phyloP scores from a whole-genome alignment of 2,797 vertebrate genomes.

The Okamejei kenojei region DNA sequence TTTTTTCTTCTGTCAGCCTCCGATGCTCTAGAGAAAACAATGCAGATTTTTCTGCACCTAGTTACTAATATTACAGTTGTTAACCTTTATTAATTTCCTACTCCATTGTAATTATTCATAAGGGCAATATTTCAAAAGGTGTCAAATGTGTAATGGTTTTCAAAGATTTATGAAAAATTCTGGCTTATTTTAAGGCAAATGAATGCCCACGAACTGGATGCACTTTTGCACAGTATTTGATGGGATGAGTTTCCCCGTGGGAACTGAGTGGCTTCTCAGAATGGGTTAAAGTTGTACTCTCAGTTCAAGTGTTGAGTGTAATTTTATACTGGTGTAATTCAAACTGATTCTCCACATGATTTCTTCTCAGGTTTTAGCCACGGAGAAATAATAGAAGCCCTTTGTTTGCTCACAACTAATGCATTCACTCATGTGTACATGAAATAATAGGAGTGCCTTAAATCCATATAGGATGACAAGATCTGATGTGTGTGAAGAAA shows the following conservation, averaged over 20 bases:
- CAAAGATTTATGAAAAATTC: background rate
- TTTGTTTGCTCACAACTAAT: slow-evolving; percentile 14
- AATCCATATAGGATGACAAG: background rate
- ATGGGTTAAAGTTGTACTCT: slow-evolving; percentile 7
- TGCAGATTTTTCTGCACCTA: background rate
- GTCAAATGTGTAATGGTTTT: background rate
- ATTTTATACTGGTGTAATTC: slow-evolving; percentile 7
- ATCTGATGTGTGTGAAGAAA: background rate
- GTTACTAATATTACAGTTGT: background rate
- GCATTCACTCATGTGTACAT: background rate
- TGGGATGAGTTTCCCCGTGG: background rate
- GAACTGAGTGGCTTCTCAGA: background rate
- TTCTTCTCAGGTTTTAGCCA: background rate
- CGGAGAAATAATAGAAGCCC: background rate
- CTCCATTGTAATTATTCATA: background rate
- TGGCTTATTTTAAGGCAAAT: background rate
- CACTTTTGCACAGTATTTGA: background rate
- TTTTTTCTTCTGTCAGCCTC: too few species aligned
- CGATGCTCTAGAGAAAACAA: too few species aligned
- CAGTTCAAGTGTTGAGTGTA: background rate
- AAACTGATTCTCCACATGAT: background rate
- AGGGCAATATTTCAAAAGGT: background rate
- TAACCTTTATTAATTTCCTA: background rate
- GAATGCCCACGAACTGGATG: background rate
- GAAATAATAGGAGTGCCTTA: slow-evolving; percentile 7